Evolutionary conservation across 2,113 vertebrate species (phyloP).

Genomic region (Casuarius casuarius): DNA sequence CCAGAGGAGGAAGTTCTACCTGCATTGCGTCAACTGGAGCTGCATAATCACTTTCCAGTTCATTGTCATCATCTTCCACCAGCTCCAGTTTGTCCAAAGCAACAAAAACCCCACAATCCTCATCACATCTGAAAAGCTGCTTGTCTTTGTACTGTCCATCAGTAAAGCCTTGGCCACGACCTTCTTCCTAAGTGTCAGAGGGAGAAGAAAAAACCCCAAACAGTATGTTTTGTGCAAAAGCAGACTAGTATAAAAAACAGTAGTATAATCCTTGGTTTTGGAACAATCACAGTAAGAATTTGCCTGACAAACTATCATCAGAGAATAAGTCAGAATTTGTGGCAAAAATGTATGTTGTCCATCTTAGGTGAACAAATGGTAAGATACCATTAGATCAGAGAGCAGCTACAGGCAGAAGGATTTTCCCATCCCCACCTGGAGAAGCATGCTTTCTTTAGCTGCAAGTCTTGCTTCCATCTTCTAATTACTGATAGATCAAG

Average conservation of each 20-base stretch:
- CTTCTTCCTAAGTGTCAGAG: conserved; percentile 86
- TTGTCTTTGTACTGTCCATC: conserved; percentile 96
- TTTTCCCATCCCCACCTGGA: neutral
- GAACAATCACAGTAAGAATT: neutral
- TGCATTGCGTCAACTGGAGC: conserved; percentile 86
- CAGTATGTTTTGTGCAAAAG: neutral
- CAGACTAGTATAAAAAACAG: neutral
- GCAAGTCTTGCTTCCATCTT: neutral
- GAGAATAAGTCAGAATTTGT: neutral
- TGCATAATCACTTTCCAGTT: conserved; percentile 88
- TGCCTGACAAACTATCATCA: neutral
- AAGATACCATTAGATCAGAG: neutral
- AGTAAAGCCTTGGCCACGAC: conserved; percentile 94
- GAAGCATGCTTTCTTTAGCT: neutral
- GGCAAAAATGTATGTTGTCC: neutral
- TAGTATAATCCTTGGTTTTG: neutral
- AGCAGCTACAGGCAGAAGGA: neutral
- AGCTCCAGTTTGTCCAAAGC: conserved; percentile 96
- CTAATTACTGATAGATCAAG: neutral
- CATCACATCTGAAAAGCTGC: conserved; percentile 95
- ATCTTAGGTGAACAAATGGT: neutral
- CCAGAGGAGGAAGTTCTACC: conserved; percentile 88
- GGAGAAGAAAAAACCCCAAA: neutral
- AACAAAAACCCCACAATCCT: conserved; percentile 97
- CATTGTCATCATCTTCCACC: conserved; percentile 87